phyloP scores from a whole-genome alignment of 2,113 vertebrate species.

The Cyanoramphus novaezelandiae region DNA sequence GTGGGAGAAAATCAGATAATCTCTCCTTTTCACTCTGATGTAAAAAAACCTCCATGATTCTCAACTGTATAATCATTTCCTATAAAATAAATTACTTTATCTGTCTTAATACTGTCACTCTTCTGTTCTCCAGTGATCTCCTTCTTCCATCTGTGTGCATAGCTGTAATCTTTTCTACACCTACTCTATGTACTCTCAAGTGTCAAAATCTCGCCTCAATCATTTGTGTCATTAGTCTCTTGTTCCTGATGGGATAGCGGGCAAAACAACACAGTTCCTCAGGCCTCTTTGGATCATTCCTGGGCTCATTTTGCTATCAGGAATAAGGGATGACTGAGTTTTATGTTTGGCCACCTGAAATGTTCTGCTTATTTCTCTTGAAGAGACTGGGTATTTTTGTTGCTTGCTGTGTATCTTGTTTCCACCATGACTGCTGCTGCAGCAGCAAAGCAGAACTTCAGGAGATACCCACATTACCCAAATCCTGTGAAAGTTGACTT shows the following conservation, averaged over 20 bases:
- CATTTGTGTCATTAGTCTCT: conserved; percentile 17
- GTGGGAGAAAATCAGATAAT: not conserved
- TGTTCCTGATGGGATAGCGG: not conserved
- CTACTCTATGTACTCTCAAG: conserved; percentile 56
- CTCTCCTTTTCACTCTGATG: conserved; percentile 2
- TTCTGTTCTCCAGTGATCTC: conserved; percentile 45
- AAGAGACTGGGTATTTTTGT: not conserved
- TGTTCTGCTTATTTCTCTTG: not conserved
- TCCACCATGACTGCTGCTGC: not conserved
- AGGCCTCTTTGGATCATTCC: not conserved
- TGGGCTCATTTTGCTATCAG: not conserved
- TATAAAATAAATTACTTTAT: conserved; percentile 57
- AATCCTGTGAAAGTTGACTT: not conserved
- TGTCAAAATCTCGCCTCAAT: conserved; percentile 63
- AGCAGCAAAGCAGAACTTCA: not conserved
- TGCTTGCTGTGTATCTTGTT: not conserved
- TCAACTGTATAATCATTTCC: conserved; percentile 43
- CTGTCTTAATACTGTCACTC: conserved; percentile 64
- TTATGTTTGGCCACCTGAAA: not conserved
- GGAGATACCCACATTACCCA: not conserved
- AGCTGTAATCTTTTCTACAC: conserved; percentile 48
- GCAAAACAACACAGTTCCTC: not conserved
- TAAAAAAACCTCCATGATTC: not conserved
- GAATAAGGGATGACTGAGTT: not conserved
- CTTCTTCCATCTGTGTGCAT: conserved; percentile 63